phyloP scores from a whole-genome alignment of 1,140 invertebrate genomes.

The Drosophila micromelanica region DNA sequence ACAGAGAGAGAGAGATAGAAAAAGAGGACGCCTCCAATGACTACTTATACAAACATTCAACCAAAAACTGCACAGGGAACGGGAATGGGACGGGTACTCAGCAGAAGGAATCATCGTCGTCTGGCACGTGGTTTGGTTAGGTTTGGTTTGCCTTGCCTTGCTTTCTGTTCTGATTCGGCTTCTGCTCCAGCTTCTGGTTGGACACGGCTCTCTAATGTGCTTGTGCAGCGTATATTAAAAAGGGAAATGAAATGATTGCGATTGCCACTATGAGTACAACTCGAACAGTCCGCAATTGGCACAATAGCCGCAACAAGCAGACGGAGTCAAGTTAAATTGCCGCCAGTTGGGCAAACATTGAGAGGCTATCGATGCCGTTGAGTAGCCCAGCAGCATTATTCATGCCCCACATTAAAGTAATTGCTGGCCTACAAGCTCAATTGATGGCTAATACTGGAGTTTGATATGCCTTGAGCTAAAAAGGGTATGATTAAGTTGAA shows the following conservation, averaged over 20 bases:
- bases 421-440: constrained; percentile 57
- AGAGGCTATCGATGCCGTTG: constrained; percentile 76
- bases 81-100: constrained; percentile 6
- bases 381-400: constrained; percentile 44
- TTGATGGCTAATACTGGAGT: constrained; percentile 36
- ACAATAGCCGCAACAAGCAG: constrained; percentile 70
- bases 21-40: constrained; percentile 65
- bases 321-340: constrained; percentile 56
- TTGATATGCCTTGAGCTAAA: no score
- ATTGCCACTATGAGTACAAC: constrained; percentile 57
- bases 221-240: constrained; percentile 82
- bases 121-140: constrained; percentile 74
- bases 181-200: constrained; percentile 2
- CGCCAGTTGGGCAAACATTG: constrained; percentile 78
- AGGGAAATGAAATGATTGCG: constrained; percentile 82
- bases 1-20: constrained; percentile 1
- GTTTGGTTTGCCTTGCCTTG: background rate
- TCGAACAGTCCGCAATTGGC: constrained; percentile 68
- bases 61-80: constrained; percentile 74
- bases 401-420: constrained; percentile 68
- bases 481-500: no score
- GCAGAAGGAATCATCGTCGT: constrained; percentile 53
- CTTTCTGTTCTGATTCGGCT: background rate
- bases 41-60: constrained; percentile 73
- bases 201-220: constrained; percentile 64